Conservation (phyloP, 2,113 vertebrate genomes). For the Passer montanus region DNA sequence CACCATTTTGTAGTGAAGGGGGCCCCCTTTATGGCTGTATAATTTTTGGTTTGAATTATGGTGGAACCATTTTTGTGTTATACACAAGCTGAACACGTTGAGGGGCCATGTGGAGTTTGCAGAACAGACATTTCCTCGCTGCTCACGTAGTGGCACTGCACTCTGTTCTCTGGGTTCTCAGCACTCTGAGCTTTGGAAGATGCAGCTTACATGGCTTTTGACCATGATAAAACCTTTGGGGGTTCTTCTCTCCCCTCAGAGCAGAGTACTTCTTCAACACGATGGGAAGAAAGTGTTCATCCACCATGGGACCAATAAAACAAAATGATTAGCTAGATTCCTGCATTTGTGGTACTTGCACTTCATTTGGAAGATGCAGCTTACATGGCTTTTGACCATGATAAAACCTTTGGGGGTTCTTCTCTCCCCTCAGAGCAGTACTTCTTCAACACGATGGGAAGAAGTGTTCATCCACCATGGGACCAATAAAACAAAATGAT, state of each 20-base stretch:
- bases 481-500: background rate
- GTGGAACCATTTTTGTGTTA: background rate
- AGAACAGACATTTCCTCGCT: background rate
- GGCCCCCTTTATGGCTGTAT: background rate
- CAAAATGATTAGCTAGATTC: background rate
- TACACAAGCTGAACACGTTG: background rate
- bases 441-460: background rate
- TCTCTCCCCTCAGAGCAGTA: background rate
- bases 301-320: background rate
- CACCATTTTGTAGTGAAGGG: background rate
- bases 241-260: background rate
- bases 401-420: background rate
- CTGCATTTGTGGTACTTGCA: background rate
- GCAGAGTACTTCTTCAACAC: background rate
- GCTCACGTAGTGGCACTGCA: rapidly evolving
- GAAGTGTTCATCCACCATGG: background rate
- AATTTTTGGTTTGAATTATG: background rate
- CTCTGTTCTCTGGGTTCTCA: background rate
- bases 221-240: background rate
- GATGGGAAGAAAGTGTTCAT: background rate
- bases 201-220: background rate
- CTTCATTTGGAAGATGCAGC: background rate
- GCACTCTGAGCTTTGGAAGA: background rate
- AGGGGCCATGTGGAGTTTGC: background rate
- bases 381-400: background rate